Conservation (phyloP, 1,140 invertebrate genomes). For the Antheraea pernyi region DNA sequence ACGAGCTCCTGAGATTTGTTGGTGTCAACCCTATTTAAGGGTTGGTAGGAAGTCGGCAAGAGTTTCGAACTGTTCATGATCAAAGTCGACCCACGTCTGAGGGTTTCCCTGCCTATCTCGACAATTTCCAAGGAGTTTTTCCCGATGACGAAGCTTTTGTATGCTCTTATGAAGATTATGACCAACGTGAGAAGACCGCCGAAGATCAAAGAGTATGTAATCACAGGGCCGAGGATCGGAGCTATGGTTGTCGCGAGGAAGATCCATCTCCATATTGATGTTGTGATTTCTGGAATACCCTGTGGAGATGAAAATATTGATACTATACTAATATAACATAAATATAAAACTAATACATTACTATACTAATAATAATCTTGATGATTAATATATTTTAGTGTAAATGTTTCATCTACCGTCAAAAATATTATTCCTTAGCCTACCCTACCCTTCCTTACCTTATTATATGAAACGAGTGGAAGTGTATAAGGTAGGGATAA, state of each 20-base stretch:
- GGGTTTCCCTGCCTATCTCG: slow-evolving; percentile 85
- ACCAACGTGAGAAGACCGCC: slow-evolving; percentile 83
- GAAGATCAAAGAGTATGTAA: slow-evolving; percentile 86
- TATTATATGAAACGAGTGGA: no score
- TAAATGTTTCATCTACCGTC: no score
- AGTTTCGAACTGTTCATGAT: slow-evolving; percentile 84
- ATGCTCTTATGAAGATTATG: slow-evolving; percentile 84
- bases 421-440: no score
- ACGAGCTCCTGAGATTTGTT: slow-evolving; percentile 34
- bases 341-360: no score
- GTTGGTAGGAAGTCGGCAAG: slow-evolving; percentile 52
- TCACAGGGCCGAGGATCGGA: slow-evolving; percentile 83
- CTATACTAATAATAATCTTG: no score
- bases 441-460: no score
- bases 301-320: slow-evolving; percentile 58
- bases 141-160: slow-evolving; percentile 87
- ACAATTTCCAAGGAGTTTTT: slow-evolving; percentile 86
- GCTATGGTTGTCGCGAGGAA: slow-evolving; percentile 88
- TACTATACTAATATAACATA: no score
- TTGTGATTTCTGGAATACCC: slow-evolving; percentile 90
- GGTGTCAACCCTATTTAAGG: background rate
- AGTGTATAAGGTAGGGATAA: no score
- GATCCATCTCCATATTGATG: slow-evolving; percentile 86
- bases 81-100: slow-evolving; percentile 85
- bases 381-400: no score